Evolutionary conservation across 2,888 invertebrate species (phyloP), one percentile per base, ranked within the genome.

Genomic region (Spisula subtruncata): DNA sequence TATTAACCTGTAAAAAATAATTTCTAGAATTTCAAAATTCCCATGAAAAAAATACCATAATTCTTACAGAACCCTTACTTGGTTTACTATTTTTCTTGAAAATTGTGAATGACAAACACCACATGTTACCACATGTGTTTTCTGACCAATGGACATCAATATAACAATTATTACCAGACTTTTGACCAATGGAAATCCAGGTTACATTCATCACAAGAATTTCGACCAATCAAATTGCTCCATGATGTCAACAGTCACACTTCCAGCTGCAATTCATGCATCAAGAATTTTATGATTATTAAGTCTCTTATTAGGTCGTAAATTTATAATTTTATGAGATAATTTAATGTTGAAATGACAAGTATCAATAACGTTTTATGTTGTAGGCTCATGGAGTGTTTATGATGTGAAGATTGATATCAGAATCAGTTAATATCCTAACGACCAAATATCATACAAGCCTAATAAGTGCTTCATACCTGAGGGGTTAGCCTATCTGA

Each of bases 11-110:
- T 32, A 32, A 75, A 75, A 75, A 75, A 35, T 75, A 32, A 75
- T 75, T 71, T 75, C 32, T 75, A 32, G 75, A 75, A 75, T 75
- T 75, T 75, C 75, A 75, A 75, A 75, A 75, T 75, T 75, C 35
- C 75, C 75, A 75, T 75, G 75, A 75, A 75, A 75, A 75, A 75
- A 75, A 75, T n/a, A 25, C 35, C 75, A 75, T 10, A 32, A 32
- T 75, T 75, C 32, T 75, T 35, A 75, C 35, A 75, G 32, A 6
- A 25, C 16, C 18, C 32, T 32, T 32, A 35, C 75, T 75, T 16
- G 18, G 18, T 75, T 75, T 32, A 25, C n/a, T 0, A 32, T 35
- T 18, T 35, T 16, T 32, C 32, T 18, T 75, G 12, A 32, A 32
- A 75, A 16, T 18, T 25, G 25, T 75, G 16, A 75, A 32, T 35